phyloP scores from a whole-genome alignment of 2,113 vertebrate genomes.

The Athene cunicularia region DNA sequence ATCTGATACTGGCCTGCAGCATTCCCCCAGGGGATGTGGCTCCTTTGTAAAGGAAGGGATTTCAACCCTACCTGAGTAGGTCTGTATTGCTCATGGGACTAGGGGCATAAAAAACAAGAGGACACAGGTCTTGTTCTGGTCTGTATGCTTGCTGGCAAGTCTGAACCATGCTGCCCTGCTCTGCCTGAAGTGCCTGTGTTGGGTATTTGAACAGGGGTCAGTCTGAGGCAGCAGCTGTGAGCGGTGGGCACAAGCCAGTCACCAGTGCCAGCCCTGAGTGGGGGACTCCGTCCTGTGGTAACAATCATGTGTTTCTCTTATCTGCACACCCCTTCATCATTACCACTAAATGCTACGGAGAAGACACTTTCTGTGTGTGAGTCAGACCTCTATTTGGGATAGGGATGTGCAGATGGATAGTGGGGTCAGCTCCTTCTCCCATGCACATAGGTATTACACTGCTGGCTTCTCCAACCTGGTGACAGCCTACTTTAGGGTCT shows the following conservation, averaged over 20 bases:
- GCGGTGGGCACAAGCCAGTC: neutral
- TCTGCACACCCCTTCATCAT: neutral
- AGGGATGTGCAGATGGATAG: neutral
- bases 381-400: neutral
- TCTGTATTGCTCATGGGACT: neutral
- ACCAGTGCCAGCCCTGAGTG: neutral
- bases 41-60: conserved; percentile 28
- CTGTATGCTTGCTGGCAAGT: neutral
- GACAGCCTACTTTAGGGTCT: neutral
- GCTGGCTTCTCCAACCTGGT: neutral
- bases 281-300: neutral
- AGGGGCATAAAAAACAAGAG: neutral
- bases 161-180: neutral
- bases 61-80: neutral
- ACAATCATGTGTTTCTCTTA: rapidly evolving
- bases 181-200: neutral
- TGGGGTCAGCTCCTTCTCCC: neutral
- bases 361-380: neutral
- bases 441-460: rapidly evolving
- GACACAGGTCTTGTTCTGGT: neutral
- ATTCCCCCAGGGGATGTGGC: neutral
- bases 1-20: conserved; percentile 7
- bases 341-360: rapidly evolving
- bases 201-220: neutral
- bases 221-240: neutral